Evolutionary conservation across 2,888 invertebrate species (phyloP).

Genomic region (Hirtodrosophila duncani): DNA sequence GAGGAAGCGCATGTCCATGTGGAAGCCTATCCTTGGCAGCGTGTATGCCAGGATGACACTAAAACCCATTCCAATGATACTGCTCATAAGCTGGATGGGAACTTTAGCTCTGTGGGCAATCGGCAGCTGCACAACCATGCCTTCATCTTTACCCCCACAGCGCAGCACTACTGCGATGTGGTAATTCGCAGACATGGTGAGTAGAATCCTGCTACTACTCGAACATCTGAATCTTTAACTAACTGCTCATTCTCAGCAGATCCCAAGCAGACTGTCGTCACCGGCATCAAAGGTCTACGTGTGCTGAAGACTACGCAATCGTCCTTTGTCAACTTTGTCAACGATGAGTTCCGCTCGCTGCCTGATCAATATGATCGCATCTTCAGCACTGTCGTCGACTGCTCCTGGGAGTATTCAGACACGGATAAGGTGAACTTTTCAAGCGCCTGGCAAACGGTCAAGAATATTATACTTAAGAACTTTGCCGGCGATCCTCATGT

Average conservation of each 20-base stretch:
- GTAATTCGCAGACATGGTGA: slow-evolving; percentile 84
- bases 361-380: slow-evolving; percentile 87
- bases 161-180: slow-evolving; percentile 84
- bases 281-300: slow-evolving; percentile 84
- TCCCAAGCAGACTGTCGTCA: slow-evolving; percentile 81
- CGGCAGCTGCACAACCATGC: slow-evolving; percentile 85
- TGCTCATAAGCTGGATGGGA: neutral
- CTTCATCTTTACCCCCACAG: slow-evolving; percentile 85
- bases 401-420: slow-evolving; percentile 86
- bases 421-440: slow-evolving; percentile 84
- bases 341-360: slow-evolving; percentile 87
- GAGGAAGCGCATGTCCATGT: slow-evolving; percentile 84
- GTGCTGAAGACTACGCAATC: slow-evolving; percentile 90
- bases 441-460: slow-evolving; percentile 84
- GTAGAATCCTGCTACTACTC: slow-evolving; percentile 41
- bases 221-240: too few species aligned
- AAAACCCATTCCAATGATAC: slow-evolving; percentile 71
- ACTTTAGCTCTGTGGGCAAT: slow-evolving; percentile 54
- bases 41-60: slow-evolving; percentile 80
- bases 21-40: slow-evolving; percentile 88
- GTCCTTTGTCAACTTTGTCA: slow-evolving; percentile 87
- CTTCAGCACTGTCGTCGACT: slow-evolving; percentile 85
- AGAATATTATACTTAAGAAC: slow-evolving; percentile 84
- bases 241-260: slow-evolving; percentile 74
- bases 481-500: slow-evolving; percentile 87